Conservation (phyloP, 2,113 vertebrate genomes). For the Cyphomyrus discorhynchus region DNA sequence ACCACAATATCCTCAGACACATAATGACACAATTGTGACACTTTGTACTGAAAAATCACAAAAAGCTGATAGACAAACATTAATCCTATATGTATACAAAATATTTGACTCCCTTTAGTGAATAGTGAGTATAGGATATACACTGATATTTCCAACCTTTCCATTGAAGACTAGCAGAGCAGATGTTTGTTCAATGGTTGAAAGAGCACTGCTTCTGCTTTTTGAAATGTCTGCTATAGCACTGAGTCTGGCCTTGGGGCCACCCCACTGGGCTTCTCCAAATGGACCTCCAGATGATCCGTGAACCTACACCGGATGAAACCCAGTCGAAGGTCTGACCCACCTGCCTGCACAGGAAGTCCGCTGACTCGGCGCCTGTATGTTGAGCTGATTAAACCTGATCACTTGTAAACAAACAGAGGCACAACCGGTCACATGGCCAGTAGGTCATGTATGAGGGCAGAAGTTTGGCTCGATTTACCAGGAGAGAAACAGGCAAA, state of each 20-base stretch:
- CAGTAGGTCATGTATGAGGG: not conserved
- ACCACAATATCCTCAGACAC: not conserved
- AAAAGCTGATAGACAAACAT: slow-evolving; percentile 17
- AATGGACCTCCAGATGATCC: not conserved
- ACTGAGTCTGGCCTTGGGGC: not conserved
- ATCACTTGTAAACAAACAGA: not conserved
- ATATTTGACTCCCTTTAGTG: not conserved
- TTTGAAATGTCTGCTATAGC: not conserved
- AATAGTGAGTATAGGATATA: not conserved
- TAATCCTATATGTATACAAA: not conserved
- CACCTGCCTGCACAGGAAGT: not conserved
- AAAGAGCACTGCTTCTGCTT: not conserved
- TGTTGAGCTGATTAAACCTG: not conserved
- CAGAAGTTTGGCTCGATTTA: not conserved
- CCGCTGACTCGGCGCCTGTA: not conserved
- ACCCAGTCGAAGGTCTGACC: not conserved
- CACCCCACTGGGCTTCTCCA: not conserved
- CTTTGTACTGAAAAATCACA: not conserved
- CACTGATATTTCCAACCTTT: not conserved
- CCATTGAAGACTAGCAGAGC: not conserved
- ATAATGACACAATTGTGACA: not conserved
- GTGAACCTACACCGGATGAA: not conserved
- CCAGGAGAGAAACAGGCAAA: not conserved
- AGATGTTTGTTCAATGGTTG: not conserved
- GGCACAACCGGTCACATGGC: not conserved